A percentile compares a stretch with the other conserved stretches of the same genome.
phyloP scores from a whole-genome alignment of 2,888 invertebrate species.

The Allolobophora icterica region DNA sequence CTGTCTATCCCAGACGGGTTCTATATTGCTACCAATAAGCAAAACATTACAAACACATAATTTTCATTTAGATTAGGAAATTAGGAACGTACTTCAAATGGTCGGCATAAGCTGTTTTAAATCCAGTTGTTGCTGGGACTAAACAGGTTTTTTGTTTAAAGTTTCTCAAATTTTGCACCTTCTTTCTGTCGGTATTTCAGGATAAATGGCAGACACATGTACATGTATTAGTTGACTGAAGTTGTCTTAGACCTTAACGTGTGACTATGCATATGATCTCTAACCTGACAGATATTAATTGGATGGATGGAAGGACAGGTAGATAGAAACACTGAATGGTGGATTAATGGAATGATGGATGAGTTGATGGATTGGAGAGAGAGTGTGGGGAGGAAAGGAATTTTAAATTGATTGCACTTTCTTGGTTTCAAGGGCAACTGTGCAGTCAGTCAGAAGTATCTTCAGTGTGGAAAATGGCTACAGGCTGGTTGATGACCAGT shows the following conservation, averaged over 20 bases:
- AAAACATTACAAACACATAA: too few species aligned
- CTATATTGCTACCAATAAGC: too few species aligned
- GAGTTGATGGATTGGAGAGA: neutral
- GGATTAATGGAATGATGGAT: neutral
- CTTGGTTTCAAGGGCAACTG: slow-evolving; percentile 74
- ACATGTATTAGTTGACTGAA: neutral
- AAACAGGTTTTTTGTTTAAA: neutral
- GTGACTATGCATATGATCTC: neutral
- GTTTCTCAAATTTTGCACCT: neutral
- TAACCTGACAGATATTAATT: neutral
- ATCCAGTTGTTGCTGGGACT: neutral
- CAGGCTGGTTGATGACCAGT: slow-evolving; percentile 90
- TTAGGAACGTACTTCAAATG: neutral
- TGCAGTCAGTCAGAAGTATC: slow-evolving; percentile 85
- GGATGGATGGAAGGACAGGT: too few species aligned
- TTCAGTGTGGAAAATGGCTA: slow-evolving; percentile 91
- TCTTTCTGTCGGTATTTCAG: neutral
- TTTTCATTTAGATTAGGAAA: neutral
- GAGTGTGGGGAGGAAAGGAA: neutral
- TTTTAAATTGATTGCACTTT: slow-evolving; percentile 17
- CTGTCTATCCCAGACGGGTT: too few species aligned
- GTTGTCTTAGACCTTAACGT: neutral
- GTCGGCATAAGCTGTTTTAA: neutral
- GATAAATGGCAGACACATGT: neutral
- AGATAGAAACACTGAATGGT: neutral